Base-by-base conservation (phyloP, 2,888 invertebrate genomes). In the Sphecodes monilicornis region DNA sequence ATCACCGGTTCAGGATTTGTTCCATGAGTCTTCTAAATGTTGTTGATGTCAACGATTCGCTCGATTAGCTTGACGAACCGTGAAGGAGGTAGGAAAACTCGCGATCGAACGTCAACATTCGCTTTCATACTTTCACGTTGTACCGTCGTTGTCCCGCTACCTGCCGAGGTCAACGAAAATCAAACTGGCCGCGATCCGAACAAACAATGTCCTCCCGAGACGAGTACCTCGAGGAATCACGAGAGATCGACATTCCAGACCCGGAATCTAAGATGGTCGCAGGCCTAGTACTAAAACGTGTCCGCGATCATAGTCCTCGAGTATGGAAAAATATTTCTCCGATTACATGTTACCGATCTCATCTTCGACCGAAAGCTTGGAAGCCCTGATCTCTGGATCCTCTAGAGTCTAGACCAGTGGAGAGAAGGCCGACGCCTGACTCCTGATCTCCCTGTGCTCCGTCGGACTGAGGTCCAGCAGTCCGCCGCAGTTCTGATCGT, bases 351-450 rank as follows among this genome's bases (percentile, higher is more conserved):
- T 22, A 18, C 64, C 36, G 32, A n/a, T 22, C 36, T 11, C n/a
- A n/a, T 4, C 0, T 36, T 39, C 39, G 39, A 66, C 22, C n/a
- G 22, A 22, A 4, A 68, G 1, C 66, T 32, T 29, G 32, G 22
- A 13, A 39, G 36, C 22, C 43, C 18, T 0, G 16, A 43, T 18
- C 46, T 29, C 29, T 95, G 3, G 13, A 13, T 41, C 22, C 46
- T 83, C 90, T 1, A 29, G 8, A 8, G 29, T 32, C 60, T 93
- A 94, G 92, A 95, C 87, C 95, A 97, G 95, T 8, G 97, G 97
- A 1, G 97, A 97, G 93, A 97, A 97, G 13, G 97, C 97, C 8
- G 96, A 96, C 60, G 96, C 96, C 93, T 96, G 96, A 91, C 96
- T 95, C 81, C 94, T 92, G 85, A 94, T 94, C 79, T 94, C 94